A percentile compares a stretch with the other conserved stretches of the same genome.
phyloP scores from a whole-genome alignment of 2,888 invertebrate genomes.

The Synergus umbraculus region DNA sequence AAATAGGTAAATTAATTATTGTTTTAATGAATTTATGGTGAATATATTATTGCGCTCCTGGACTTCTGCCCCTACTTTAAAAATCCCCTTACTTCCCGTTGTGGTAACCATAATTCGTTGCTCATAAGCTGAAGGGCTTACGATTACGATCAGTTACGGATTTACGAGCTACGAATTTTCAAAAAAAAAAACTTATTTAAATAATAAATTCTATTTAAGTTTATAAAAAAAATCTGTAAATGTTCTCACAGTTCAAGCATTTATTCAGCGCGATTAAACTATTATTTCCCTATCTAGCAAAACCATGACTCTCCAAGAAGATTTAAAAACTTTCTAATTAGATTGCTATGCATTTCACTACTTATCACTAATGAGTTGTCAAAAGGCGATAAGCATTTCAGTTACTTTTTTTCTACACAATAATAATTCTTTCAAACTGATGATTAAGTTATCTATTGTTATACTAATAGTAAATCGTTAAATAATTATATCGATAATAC shows the following conservation, averaged over 20 bases:
- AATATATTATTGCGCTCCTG: background rate
- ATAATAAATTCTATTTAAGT: too few relatives aligned
- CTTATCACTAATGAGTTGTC: slow-evolving; percentile 31
- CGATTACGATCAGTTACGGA: background rate
- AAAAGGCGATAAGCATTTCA: background rate
- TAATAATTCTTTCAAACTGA: background rate
- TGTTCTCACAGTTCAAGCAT: background rate
- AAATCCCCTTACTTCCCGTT: background rate
- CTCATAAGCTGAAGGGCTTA: background rate
- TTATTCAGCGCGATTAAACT: background rate
- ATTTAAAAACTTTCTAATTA: slow-evolving; percentile 3
- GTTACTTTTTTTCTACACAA: background rate
- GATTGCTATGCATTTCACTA: background rate
- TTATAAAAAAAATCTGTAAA: too few relatives aligned
- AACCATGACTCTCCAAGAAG: background rate
- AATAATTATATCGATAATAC: background rate
- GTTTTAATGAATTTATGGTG: background rate
- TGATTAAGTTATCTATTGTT: background rate
- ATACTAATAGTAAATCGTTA: background rate
- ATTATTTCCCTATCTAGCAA: background rate
- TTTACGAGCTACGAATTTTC: too few relatives aligned
- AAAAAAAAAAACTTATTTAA: too few relatives aligned
- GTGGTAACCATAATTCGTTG: background rate
- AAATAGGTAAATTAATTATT: background rate
- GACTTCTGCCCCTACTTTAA: background rate